Conservation (phyloP, 2,888 invertebrate genomes). For the Xestia c-nigrum region DNA sequence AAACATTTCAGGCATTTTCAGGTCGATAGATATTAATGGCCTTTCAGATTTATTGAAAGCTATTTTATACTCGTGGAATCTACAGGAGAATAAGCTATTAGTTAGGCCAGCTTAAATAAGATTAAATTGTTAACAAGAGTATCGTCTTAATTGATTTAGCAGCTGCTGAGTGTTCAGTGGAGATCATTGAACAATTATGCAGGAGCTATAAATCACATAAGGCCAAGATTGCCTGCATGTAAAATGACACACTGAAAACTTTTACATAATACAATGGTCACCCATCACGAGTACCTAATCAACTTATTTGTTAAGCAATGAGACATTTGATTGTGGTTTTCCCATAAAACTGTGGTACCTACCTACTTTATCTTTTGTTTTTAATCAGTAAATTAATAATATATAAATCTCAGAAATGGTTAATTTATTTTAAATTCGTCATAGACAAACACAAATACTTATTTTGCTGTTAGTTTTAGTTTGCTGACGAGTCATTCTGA, state of each 20-base stretch:
- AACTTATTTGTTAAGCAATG: neutral
- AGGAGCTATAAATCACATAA: slow-evolving; percentile 10
- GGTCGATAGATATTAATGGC: slow-evolving; percentile 23
- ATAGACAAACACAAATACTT: slow-evolving; percentile 6
- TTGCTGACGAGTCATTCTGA: slow-evolving; percentile 39
- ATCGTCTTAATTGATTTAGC: neutral
- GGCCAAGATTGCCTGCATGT: neutral
- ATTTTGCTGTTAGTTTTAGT: neutral
- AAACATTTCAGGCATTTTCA: slow-evolving; percentile 21
- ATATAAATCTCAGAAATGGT: neutral
- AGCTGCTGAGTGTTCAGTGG: slow-evolving; percentile 4
- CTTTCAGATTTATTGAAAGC: slow-evolving; percentile 24
- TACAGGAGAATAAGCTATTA: slow-evolving; percentile 9
- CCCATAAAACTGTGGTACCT: neutral
- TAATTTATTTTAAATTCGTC: neutral
- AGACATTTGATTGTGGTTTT: neutral
- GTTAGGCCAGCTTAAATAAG: slow-evolving; percentile 11
- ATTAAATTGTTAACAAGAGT: slow-evolving; percentile 24
- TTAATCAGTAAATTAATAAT: neutral
- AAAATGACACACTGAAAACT: slow-evolving; percentile 7
- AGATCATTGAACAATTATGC: slow-evolving; percentile 10
- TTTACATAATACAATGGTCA: neutral
- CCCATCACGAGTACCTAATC: neutral
- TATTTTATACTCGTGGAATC: neutral
- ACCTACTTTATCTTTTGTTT: neutral